Evolutionary conservation across 1,140 invertebrate genomes (phyloP).

Genomic region (Diuraphis noxia): DNA sequence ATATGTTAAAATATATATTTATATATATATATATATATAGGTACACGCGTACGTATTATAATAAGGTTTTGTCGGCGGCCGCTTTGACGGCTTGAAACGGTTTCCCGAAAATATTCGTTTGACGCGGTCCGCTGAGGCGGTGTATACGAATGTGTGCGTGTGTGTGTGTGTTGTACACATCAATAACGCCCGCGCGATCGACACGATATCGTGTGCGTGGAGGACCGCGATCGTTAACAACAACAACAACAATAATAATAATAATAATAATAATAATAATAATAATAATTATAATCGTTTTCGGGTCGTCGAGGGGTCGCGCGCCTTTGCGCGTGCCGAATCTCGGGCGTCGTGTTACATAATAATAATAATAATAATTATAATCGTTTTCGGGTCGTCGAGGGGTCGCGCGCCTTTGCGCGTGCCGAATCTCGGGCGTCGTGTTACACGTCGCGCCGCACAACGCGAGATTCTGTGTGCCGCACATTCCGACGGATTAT

Average conservation of each 20-base stretch:
- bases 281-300: slow-evolving; percentile 12
- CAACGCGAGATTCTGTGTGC: background rate
- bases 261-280: no score
- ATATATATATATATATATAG: no score
- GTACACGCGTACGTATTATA: background rate
- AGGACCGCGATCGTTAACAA: background rate
- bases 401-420: slow-evolving; percentile 7
- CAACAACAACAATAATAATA: no score
- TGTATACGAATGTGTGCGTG: background rate
- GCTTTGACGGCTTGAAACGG: slow-evolving; percentile 7
- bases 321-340: slow-evolving; percentile 19
- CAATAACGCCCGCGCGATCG: slow-evolving; percentile 2
- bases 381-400: background rate
- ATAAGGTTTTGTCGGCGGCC: slow-evolving; percentile 7
- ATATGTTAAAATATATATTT: slow-evolving; percentile 4
- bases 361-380: slow-evolving; percentile 13
- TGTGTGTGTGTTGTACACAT: background rate
- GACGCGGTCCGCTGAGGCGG: background rate
- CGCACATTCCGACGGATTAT: slow-evolving; percentile 4
- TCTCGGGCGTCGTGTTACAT: background rate
- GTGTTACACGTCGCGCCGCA: background rate
- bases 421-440: background rate
- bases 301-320: background rate
- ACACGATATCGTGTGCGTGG: background rate
- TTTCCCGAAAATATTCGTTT: slow-evolving; percentile 32